Evolutionary conservation across 2,797 vertebrate species (phyloP).

Genomic region (Cephalopachus bancanus): DNA sequence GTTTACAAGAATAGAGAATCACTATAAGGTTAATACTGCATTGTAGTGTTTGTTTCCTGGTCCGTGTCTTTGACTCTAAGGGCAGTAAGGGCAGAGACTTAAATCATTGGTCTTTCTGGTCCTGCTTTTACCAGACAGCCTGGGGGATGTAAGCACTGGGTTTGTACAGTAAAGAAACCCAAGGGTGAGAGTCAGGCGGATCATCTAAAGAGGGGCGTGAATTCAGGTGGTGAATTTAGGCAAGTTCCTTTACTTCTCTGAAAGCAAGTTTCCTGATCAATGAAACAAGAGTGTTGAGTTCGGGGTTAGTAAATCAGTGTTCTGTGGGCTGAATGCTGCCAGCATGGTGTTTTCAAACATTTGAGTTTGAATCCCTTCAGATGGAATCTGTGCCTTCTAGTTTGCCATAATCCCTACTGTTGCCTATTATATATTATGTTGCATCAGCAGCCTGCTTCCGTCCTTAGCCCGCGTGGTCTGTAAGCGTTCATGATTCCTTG

Average conservation of each 20-base stretch:
- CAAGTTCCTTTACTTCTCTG: background rate
- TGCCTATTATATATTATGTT: background rate
- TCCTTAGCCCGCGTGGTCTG: background rate
- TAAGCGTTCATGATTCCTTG: background rate
- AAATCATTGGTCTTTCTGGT: background rate
- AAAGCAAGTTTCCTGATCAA: background rate
- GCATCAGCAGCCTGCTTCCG: background rate
- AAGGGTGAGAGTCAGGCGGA: background rate
- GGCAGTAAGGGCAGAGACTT: background rate
- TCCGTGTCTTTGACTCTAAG: background rate
- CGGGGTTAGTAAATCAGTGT: background rate
- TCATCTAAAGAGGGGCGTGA: background rate
- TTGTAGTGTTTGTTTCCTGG: constrained; percentile 36
- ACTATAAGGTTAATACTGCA: background rate
- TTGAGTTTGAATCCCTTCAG: background rate
- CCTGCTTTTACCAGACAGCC: background rate
- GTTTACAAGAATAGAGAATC: constrained; percentile 19
- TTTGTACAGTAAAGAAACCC: background rate
- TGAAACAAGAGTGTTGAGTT: background rate
- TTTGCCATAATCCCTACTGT: background rate
- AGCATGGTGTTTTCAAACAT: background rate
- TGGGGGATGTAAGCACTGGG: background rate
- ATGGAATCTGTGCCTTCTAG: background rate
- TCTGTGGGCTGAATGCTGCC: background rate
- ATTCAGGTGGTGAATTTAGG: background rate